These are phyloP conservation scores for Leptopilina myrica DNA, from an alignment of 2,888 invertebrate genomes.

Conservation along the genomic window DNA sequence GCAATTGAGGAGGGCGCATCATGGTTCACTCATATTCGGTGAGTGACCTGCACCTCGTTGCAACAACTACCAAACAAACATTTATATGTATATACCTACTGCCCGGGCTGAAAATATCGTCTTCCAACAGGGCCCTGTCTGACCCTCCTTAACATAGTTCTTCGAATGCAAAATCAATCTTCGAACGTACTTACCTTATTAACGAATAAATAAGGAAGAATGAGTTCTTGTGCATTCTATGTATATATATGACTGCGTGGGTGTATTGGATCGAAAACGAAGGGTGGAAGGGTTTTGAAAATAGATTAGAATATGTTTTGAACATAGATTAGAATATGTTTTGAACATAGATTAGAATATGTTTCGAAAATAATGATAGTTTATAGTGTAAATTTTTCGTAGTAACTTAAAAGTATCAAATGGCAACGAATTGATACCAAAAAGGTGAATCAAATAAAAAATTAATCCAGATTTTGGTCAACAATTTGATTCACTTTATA, in stretches of 20 bases:
- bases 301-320: constrained; percentile 4
- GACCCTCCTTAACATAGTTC: constrained; percentile 68
- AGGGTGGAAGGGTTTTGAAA: constrained; percentile 26
- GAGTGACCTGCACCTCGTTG: constrained; percentile 72
- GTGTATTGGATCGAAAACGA: constrained; percentile 12
- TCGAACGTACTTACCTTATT: constrained; percentile 25
- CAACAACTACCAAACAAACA: constrained; percentile 69
- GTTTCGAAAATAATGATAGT: too few species aligned
- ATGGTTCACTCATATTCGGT: constrained; percentile 72
- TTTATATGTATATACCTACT: constrained; percentile 67
- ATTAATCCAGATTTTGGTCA: too few species aligned
- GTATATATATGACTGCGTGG: not conserved
- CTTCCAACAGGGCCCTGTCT: constrained; percentile 59
- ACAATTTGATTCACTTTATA: too few species aligned
- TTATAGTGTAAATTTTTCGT: too few species aligned
- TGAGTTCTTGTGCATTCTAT: too few species aligned
- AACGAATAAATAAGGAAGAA: not conserved
- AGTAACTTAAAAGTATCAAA: too few species aligned
- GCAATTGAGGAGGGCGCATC: constrained; percentile 47
- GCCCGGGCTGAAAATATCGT: constrained; percentile 73
- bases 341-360: too few species aligned
- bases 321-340: constrained; percentile 9
- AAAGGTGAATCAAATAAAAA: too few species aligned
- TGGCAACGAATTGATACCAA: too few species aligned
- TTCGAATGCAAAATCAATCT: constrained; percentile 62